phyloP scores from a whole-genome alignment of 2,113 vertebrate species.

The Accipiter virgatus region DNA sequence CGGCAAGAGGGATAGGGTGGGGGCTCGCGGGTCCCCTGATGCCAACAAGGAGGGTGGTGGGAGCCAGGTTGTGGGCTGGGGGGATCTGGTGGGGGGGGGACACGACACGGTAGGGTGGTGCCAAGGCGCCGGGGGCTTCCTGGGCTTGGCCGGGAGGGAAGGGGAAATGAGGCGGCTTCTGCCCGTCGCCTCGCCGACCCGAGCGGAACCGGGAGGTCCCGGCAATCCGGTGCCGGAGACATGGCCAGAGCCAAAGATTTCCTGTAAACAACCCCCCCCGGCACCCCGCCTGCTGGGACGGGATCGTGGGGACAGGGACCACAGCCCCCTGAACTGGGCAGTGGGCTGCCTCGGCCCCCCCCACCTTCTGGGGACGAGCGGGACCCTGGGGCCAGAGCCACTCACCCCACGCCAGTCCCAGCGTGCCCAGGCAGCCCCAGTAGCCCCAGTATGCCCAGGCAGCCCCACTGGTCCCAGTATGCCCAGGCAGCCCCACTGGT shows the following conservation, averaged over 20 bases:
- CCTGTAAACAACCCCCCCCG: conserved; percentile 33
- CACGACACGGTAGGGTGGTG: not conserved
- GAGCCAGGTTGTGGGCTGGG: not conserved
- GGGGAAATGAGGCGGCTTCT: conserved; percentile 53
- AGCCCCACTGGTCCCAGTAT: not conserved
- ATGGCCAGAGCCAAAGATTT: not conserved
- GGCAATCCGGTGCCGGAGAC: conserved; percentile 39
- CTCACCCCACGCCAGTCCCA: not conserved
- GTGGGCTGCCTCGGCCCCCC: fast-evolving
- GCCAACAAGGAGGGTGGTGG: not conserved
- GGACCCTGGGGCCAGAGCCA: not conserved
- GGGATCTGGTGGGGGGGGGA: not conserved
- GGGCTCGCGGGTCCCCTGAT: fast-evolving
- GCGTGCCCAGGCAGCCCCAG: not conserved
- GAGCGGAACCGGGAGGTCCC: conserved; percentile 39
- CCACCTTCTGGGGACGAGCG: fast-evolving
- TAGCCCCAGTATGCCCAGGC: not conserved
- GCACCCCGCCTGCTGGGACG: not conserved
- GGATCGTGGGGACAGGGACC: not conserved
- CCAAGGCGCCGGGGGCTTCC: not conserved
- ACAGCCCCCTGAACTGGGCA: not conserved
- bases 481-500: not conserved
- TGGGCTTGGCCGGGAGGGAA: conserved; percentile 21
- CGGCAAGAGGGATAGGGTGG: not conserved
- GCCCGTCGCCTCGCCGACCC: not conserved